Base-by-base conservation (phyloP, 2,888 invertebrate genomes). In the Erannis defoliaria region DNA sequence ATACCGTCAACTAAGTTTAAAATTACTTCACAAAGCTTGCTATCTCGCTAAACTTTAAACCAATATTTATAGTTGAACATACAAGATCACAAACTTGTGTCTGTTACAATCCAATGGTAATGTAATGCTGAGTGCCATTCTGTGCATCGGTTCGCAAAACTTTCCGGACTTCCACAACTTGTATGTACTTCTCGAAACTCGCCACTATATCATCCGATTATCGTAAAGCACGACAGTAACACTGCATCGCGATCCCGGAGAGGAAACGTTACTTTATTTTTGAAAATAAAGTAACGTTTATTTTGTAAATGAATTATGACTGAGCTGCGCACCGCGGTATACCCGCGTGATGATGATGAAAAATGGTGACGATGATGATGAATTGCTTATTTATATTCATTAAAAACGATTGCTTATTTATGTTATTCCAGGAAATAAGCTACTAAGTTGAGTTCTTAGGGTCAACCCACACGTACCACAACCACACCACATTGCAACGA, bases 91-190 rank as follows among this genome's bases (percentile, higher is more conserved):
- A n/a, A 33, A 40, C 51, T 51, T 26, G 38, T 18, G 38, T 31
- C 9, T 29, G 29, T 31, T 40, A 29, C 29, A 19, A 26, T 29
- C 9, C 51, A 51, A 31, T 29, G 40, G 51, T 35, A 55, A 38
- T 48, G 43, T 48, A 53, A 48, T 45, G 35, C 54, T 55, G 49
- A 64, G 61, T 64, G 53, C 63, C 61, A 53, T 42, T 61, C 54
- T 37, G 58, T 50, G 55, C 55, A 43, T 49, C 43, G 43, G 37
- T 43, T 29, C 29, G 12, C 6, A 8, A 40, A 50, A 51, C 29
- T 51, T 51, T 40, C 21, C 38, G 43, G 23, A 42, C 23, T 21
- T 42, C 21, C 21, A 55, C 10, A 55, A 55, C 45, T 55, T 45
- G 55, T 16, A 12, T 5, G 26, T n/a, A 37, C 23, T 4, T 23